Base-by-base conservation (phyloP, 2,797 vertebrate species). In the Tapirus indicus region DNA sequence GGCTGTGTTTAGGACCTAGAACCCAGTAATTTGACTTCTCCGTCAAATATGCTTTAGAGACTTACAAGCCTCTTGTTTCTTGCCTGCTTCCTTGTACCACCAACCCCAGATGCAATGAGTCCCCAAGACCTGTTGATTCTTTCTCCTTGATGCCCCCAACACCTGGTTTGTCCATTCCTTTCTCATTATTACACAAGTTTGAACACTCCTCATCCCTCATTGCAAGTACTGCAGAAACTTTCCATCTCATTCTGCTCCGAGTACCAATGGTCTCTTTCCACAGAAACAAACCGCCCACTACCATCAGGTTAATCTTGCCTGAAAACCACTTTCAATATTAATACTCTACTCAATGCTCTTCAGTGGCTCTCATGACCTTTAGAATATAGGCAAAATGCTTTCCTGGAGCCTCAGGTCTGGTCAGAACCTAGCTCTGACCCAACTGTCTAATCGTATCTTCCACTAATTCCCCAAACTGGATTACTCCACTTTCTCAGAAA, bases 221-320 rank as follows among this genome's bases (percentile, higher is more conserved):
- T 1, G 4, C 12, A 17, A 52, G 27, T 16, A 13, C 21, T 27
- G 5, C 13, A 72, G 44, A 71, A 92, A 71, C 25, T 41, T 66
- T n/a, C 18, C 3, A 3, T 5, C 23, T 10, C 21, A 7, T 21
- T 78, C 18, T 69, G 25, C 12, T 21, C 35, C 0, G 1, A 74
- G 10, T 21, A 13, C 23, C 21, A 23, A 2, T 1, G 0, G 14
- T 79, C 25, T 58, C 14, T 56, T 58, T 47, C 44, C 35, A 69
- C 7, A 79, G 38, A 75, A 93, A 72, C 29, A 17, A 41, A 66
- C 20, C 14, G 86, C 17, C 44, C 8, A 35, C 23, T 35, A n/a
- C 29, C 17, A 32, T 94, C 29, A 12, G 16, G 58, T 87, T 58
- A 72, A 68, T 56, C 38, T 74, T 66, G 4, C 6, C 32, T 29